These are phyloP conservation scores for Acanthurus lineatus DNA, from an alignment of 2,797 vertebrate species.

Conservation along the genomic window DNA sequence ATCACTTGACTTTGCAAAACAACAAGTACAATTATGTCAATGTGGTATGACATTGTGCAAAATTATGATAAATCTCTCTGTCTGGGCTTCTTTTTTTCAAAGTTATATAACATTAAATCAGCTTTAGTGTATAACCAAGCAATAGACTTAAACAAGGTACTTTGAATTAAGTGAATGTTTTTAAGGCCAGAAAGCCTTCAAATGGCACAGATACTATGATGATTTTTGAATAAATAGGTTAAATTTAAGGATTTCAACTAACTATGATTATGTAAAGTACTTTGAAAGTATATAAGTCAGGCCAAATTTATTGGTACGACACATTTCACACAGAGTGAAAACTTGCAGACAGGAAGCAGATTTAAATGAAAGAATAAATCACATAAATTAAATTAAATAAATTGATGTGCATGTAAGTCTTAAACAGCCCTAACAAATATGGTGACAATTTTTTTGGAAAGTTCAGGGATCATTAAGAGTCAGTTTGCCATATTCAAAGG, in stretches of 20 bases:
- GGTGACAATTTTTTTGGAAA: too few species aligned
- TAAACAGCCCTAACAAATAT: too few species aligned
- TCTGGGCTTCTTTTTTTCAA: not conserved
- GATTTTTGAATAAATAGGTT: conserved; percentile 8
- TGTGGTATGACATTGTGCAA: not conserved
- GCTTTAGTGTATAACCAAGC: conserved; percentile 4
- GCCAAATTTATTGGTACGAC: not conserved
- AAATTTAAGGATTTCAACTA: conserved; percentile 23
- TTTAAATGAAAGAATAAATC: not conserved
- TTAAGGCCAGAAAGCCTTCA: not conserved
- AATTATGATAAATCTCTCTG: not conserved
- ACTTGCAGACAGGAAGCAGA: not conserved
- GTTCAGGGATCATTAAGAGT: too few species aligned
- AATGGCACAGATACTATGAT: not conserved
- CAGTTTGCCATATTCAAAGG: too few species aligned
- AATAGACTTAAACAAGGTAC: not conserved
- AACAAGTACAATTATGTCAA: not conserved
- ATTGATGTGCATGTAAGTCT: too few species aligned
- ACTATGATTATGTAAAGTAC: conserved; percentile 28
- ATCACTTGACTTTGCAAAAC: not conserved
- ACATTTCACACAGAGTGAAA: not conserved
- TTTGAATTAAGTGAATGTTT: conserved; percentile 13
- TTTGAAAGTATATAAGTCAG: not conserved
- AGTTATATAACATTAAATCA: not conserved
- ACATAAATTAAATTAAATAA: not conserved